phyloP scores from a whole-genome alignment of 2,797 vertebrate species.

The Anabacerthia variegaticeps region DNA sequence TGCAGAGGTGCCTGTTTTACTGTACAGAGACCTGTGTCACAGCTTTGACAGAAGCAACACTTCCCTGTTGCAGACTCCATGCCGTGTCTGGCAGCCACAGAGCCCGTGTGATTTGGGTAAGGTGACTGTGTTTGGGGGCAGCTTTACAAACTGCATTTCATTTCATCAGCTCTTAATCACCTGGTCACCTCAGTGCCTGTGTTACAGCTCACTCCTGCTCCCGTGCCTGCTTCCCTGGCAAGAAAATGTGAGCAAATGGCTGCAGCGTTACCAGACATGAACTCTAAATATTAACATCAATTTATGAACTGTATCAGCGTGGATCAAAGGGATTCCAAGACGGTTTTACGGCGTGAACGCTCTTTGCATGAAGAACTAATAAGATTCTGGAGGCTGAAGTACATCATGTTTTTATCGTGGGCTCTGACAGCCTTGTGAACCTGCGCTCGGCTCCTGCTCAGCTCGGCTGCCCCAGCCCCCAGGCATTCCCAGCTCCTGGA shows the following conservation, averaged over 20 bases:
- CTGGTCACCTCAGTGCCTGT: not conserved
- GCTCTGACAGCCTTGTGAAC: conserved; percentile 32
- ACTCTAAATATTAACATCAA: conserved; percentile 70
- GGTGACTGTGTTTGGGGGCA: not conserved
- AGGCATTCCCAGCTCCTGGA: not conserved
- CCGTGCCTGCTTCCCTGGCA: not conserved
- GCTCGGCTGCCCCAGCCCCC: rapidly evolving
- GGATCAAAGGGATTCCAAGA: conserved; percentile 69
- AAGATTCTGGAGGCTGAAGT: conserved; percentile 41
- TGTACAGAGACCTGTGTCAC: not conserved
- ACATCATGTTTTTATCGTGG: conserved; percentile 41
- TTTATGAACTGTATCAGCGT: conserved; percentile 56
- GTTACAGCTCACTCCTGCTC: not conserved
- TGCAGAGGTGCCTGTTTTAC: not conserved
- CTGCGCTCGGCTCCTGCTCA: not conserved
- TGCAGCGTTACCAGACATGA: conserved; percentile 36
- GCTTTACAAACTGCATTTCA: not conserved
- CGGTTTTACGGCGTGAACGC: not conserved
- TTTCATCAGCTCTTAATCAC: not conserved
- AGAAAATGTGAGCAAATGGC: conserved; percentile 44
- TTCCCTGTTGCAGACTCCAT: not conserved
- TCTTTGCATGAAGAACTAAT: conserved; percentile 58
- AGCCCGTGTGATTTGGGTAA: not conserved
- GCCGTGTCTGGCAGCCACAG: not conserved
- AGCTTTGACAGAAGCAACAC: not conserved